Base-by-base conservation (phyloP, 2,888 invertebrate species). In the Torymus tubicola region DNA sequence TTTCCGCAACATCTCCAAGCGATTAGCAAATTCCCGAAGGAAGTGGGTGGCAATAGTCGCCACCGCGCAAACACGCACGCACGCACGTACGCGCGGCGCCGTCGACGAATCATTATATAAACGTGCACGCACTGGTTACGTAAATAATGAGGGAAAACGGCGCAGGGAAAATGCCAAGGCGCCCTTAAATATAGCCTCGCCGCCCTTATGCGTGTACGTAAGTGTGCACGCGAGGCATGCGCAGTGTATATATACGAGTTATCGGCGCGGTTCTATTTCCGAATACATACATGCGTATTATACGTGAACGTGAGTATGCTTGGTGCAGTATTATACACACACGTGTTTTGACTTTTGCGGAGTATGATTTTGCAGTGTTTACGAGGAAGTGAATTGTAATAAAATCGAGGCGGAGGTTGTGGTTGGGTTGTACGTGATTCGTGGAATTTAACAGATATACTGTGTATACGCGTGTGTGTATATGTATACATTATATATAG, bases 111-210 rank as follows among this genome's bases (percentile, higher is more conserved):
- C 18, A 65, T 74, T 57, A 42, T n/a, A 58, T 21, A 50, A 71
- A 53, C 14, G 61, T 61, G 52, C 11, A 24, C 61, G 24, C 53
- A n/a, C 61, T 16, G 18, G 31, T 61, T 64, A 52, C 64, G 70
- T 58, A 58, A 64, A 64, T 77, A 77, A 70, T 64, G 70, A 50
- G 57, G 55, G 13, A 24, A 24, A 31, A 13, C 18, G 14, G 57
- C 57, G 12, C 5, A 18, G 31, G 21, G 58, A 13, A 70, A 70
- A 58, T 70, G 57, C 72, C 63, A 18, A 50, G 69, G 42, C 55
- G 69, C 76, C 69, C 67, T 69, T 55, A 69, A 69, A 69, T 76
- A 76, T 63, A 69, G 42, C 50, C 18, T 50, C 18, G 4, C 14
- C 4, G 42, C 14, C n/a, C 31, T 42, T 13, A 42, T 14, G 61